phyloP scores from a whole-genome alignment of 2,888 invertebrate species.

The Ophion obscuratus region DNA sequence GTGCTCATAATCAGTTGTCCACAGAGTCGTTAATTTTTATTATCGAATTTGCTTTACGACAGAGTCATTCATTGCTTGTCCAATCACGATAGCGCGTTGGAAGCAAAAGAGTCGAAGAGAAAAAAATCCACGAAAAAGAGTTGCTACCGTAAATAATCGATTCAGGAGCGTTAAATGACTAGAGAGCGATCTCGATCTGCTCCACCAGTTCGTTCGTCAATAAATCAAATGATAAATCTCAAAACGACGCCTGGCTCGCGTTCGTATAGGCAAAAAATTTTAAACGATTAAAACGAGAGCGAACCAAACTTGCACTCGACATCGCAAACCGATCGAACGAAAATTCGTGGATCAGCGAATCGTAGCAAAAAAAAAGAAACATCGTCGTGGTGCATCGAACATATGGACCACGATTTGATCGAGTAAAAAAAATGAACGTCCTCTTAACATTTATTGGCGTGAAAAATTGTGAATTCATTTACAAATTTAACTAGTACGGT shows the following conservation, averaged over 20 bases:
- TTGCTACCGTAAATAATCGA: slow-evolving; percentile 37
- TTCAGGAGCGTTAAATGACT: slow-evolving; percentile 31
- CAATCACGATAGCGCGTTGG: neutral
- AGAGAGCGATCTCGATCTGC: slow-evolving; percentile 1
- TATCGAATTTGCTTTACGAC: slow-evolving; percentile 20
- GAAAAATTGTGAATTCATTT: slow-evolving; percentile 72
- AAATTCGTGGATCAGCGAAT: neutral
- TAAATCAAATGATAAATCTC: slow-evolving; percentile 36
- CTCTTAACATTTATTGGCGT: slow-evolving; percentile 72
- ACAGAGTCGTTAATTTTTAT: slow-evolving; percentile 18
- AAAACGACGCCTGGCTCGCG: neutral
- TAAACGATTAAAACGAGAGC: slow-evolving; percentile 7
- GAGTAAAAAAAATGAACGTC: slow-evolving; percentile 73
- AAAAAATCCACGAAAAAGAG: slow-evolving; percentile 3
- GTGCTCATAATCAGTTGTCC: slow-evolving; percentile 18
- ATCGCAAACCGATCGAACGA: neutral
- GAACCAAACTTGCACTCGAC: neutral
- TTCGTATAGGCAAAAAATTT: neutral
- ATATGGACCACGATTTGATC: slow-evolving; percentile 48
- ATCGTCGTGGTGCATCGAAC: slow-evolving; percentile 3
- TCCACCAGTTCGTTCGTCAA: neutral
- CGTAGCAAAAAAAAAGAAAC: neutral
- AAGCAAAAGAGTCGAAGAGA: neutral
- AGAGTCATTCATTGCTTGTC: slow-evolving; percentile 11
- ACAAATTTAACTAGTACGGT: slow-evolving; percentile 64